Evolutionary conservation across 1,140 invertebrate genomes (phyloP), one percentile per base, ranked within the genome.

Genomic region (Heterodera schachtii): DNA sequence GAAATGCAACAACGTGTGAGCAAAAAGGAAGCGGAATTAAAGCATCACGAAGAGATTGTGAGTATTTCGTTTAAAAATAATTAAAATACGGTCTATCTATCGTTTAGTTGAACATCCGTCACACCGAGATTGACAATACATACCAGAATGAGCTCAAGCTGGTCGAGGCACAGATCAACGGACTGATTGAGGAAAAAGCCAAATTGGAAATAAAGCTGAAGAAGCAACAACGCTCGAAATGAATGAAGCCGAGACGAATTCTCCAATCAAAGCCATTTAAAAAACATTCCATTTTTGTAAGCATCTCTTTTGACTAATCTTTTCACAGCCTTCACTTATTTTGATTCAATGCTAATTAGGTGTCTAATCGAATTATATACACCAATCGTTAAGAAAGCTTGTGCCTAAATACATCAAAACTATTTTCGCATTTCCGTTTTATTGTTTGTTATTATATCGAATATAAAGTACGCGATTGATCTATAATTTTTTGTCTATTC

Each of bases 11-110:
- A 44, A 13, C 81, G 83, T 44, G 88, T 90, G 21, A 78, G 83
- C 46, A 69, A 82, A 41, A 81, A 88, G 44, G 83, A 89, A 69
- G 71, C 41, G 8, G 87, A 88, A 67, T 47, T 90, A 46, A 80
- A 85, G 46, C 80, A 87, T 41, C 82, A 83, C 49, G 87, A 88
- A n/a, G 86, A 89, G 9, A 47, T 82, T 44, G 76, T 86, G 31
- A 78, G 19, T 75, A n/a, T 57, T 78, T 66, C 7, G 76, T 57
- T 64, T 21, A 43, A 0, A 57, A 21, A 70, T 60, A 47, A 19
- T 44, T 69, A 19, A 21, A 82, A 60, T 19, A 49, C 47, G 70
- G 47, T 57, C 57, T n/a, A n/a, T n/a, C n/a, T n/a, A n/a, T n/a
- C 57, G 16, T 80, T 31, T 7, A 82, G 81, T 60, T 82, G 47